Percentiles rank a stretch among this genome's conserved stretches.
phyloP scores from a whole-genome alignment of 2,797 vertebrate genomes.

The Poecilia picta region DNA sequence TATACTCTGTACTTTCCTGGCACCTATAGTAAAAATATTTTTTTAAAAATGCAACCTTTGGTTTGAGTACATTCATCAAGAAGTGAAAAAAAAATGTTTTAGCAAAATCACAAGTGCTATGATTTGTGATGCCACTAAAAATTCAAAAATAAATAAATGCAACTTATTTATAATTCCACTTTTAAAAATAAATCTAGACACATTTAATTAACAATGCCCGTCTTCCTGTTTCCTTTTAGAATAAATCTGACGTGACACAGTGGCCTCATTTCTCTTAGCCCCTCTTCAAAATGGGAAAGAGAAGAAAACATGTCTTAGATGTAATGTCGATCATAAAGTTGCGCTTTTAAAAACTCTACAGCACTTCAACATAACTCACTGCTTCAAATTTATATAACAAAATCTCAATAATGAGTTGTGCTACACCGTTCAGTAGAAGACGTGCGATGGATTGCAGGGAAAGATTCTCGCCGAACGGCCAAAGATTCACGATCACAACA shows the following conservation, averaged over 20 bases:
- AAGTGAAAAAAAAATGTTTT: not conserved
- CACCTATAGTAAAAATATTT: not conserved
- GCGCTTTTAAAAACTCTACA: not conserved
- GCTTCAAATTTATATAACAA: not conserved
- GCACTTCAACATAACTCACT: not conserved
- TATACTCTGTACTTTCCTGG: not conserved
- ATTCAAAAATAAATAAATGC: not conserved
- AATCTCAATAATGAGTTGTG: not conserved
- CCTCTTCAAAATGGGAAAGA: not conserved
- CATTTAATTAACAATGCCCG: not conserved
- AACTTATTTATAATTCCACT: not conserved
- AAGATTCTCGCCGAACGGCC: not conserved
- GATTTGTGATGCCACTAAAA: not conserved
- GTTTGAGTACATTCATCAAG: not conserved
- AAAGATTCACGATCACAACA: not conserved
- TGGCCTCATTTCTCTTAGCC: not conserved
- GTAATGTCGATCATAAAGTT: not conserved
- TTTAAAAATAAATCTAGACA: not conserved
- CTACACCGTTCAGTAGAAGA: not conserved
- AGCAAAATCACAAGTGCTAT: not conserved
- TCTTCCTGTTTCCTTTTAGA: not conserved
- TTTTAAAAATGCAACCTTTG: not conserved
- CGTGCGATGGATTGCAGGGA: not conserved
- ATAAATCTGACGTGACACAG: not conserved
- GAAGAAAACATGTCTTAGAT: not conserved